Evolutionary conservation across 2,797 vertebrate genomes (phyloP), one percentile per base, ranked within the genome.

Genomic region (Falco biarmicus): DNA sequence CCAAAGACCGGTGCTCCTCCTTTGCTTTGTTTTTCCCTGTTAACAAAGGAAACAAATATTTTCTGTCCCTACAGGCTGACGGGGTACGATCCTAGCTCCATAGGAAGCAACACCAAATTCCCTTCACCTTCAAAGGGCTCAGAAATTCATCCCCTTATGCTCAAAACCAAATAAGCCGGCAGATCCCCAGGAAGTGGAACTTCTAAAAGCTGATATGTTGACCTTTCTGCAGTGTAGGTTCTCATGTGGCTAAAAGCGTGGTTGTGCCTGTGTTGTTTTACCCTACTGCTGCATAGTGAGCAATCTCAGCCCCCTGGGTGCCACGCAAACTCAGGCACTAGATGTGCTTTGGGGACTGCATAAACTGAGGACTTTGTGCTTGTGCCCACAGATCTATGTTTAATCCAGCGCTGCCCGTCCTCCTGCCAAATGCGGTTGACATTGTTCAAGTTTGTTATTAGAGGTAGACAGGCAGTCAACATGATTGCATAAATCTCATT

Each of bases 21-120:
- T 79, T 71, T 84, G 18, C 61, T 91, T 92, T 94, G 29, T 7
- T 89, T 93, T 63, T 73, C 39, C n/a, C 37, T 68, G 5, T 73
- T 78, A 95, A 32, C n/a, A 84, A 83, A 85, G 28, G 73, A 93
- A 93, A 94, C 47, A 91, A 87, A 50, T 84, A 69, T 81, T 85
- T 92, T 93, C 54, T 91, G 10, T 59, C 53, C 71, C 64, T 59
- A 71, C 20, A 85, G 60, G 31, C 41, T 84, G 65, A 51, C 15
- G 47, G 64, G 22, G 41, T 31, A n/a, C 2, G 6, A 65, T 54
- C 37, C 41, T 43, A 69, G n/a, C 81, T 78, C 43, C 47, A 19
- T 29, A 71, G 65, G 76, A 89, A 80, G 37, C 43, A 73, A n/a
- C 48, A 70, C 47, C 57, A 51, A 89, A 92, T 78, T 96, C 69